Evolutionary conservation across 37 sponge, comb jelly and placozoan species (phyloP).

Genomic region (Chondrosia reniformis): DNA sequence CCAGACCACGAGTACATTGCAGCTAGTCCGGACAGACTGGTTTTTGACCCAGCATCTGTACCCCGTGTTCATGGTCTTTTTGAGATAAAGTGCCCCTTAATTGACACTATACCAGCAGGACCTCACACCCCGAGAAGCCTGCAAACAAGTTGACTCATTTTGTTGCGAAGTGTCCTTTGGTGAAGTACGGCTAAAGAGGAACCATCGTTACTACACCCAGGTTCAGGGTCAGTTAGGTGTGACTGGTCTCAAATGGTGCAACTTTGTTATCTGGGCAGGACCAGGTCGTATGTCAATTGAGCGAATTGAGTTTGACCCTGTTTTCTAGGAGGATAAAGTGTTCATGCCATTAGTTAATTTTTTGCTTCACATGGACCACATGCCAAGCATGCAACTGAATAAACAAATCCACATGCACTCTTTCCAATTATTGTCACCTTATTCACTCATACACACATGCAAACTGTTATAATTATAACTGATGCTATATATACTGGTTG

Average conservation of each 20-base stretch:
- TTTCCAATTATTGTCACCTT: too few species aligned
- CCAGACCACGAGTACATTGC: background rate
- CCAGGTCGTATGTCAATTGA: background rate
- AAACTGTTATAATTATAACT: too few species aligned
- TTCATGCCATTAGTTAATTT: background rate
- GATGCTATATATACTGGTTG: background rate
- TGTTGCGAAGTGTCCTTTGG: background rate
- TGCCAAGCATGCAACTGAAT: background rate
- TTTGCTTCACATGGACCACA: background rate
- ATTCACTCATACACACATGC: too few species aligned
- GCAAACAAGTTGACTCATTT: background rate
- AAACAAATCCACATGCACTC: too few species aligned
- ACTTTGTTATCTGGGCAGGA: conserved; percentile 3
- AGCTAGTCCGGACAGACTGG: conserved; percentile 1
- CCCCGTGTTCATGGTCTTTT: background rate
- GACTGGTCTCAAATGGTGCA: background rate
- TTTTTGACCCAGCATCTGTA: background rate
- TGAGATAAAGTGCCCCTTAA: background rate
- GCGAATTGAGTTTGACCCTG: background rate
- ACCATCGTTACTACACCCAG: background rate
- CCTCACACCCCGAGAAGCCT: background rate
- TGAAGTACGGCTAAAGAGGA: background rate
- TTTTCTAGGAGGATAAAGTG: background rate
- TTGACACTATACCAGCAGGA: background rate
- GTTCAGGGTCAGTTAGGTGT: background rate